phyloP scores from a whole-genome alignment of 2,888 invertebrate genomes.

The Epirrita christyi region DNA sequence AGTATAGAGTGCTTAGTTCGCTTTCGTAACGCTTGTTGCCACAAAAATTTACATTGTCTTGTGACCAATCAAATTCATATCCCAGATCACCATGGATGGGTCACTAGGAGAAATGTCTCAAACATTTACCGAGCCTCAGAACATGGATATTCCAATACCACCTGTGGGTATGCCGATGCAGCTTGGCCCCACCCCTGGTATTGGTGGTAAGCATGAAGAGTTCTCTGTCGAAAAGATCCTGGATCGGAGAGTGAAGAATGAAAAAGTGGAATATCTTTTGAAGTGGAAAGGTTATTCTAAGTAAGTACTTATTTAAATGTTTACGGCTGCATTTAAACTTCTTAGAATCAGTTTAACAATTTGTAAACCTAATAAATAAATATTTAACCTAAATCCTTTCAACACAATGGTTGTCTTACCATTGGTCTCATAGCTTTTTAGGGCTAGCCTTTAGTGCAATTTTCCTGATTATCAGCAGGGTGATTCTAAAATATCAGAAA shows the following conservation, averaged over 20 bases:
- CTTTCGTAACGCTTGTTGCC: too few species aligned
- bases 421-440: too few species aligned
- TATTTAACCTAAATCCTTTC: too few species aligned
- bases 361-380: too few species aligned
- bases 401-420: too few species aligned
- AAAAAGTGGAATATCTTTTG: conserved; percentile 87
- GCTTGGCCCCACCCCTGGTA: conserved; percentile 28
- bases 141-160: conserved; percentile 25
- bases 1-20: too few species aligned
- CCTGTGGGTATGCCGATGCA: conserved; percentile 24
- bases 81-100: conserved; percentile 42
- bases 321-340: too few species aligned
- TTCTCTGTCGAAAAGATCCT: conserved; percentile 91
- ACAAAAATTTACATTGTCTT: too few species aligned
- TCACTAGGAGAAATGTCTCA: conserved; percentile 38
- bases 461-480: too few species aligned
- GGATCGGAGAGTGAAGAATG: conserved; percentile 87
- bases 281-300: conserved; percentile 89
- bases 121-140: conserved; percentile 29
- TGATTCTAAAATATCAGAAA: too few species aligned
- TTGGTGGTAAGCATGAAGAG: conserved; percentile 84
- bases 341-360: too few species aligned
- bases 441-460: too few species aligned
- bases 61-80: background rate
- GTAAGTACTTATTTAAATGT: conserved; percentile 60